A percentile compares a stretch with the other conserved stretches of the same genome.
Evolutionary conservation across 2,888 invertebrate genomes (phyloP).

Genomic region (Drosophila pseudotalamancana): DNA sequence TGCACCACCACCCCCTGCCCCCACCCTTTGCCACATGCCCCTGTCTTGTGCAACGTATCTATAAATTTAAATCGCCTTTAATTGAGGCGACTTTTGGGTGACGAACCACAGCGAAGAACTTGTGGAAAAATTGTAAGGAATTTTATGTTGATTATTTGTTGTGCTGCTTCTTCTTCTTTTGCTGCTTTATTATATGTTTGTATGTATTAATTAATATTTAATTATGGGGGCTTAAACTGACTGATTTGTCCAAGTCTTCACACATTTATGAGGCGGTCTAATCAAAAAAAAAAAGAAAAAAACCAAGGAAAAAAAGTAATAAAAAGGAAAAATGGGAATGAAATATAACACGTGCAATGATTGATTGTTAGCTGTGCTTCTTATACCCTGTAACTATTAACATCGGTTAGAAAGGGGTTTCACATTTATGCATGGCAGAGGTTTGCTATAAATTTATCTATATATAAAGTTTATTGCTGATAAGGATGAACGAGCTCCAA

Average conservation of each 20-base stretch:
- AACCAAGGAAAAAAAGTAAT: not conserved
- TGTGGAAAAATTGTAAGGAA: constrained; percentile 37
- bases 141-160: constrained; percentile 23
- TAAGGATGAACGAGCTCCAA: no score
- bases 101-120: constrained; percentile 36
- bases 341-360: constrained; percentile 67
- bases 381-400: not conserved
- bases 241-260: constrained; percentile 33
- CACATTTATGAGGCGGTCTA: constrained; percentile 38
- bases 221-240: constrained; percentile 55
- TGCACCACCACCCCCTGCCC: not conserved
- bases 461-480: not conserved
- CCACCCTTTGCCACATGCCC: not conserved
- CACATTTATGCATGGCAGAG: not conserved
- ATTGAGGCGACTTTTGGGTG: constrained; percentile 75
- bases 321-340: not conserved
- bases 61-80: constrained; percentile 77
- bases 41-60: constrained; percentile 60
- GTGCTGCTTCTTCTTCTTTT: not conserved
- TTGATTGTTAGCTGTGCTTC: constrained; percentile 67
- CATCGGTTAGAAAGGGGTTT: not conserved
- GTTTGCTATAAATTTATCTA: not conserved
- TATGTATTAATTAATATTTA: constrained; percentile 54
- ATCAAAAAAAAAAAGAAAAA: constrained; percentile 40
- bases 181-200: constrained; percentile 13